Evolutionary conservation across 2,113 vertebrate genomes (phyloP).

Genomic region (Pleuronectes platessa): DNA sequence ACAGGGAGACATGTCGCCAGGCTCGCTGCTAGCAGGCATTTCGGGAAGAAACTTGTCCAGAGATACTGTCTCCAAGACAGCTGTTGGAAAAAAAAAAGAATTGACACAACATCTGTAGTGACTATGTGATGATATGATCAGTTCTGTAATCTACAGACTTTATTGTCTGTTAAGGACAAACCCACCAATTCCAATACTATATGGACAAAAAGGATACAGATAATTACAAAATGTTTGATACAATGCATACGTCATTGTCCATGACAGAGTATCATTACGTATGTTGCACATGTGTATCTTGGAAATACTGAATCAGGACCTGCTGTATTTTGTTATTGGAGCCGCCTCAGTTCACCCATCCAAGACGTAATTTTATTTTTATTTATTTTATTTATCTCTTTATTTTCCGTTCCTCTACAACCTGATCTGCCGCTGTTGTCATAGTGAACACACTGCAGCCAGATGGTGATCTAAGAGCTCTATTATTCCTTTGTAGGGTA

Average conservation of each 20-base stretch:
- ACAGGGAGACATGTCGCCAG: conserved; percentile 88
- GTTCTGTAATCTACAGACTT: not conserved
- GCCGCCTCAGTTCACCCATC: not conserved
- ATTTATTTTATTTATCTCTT: not conserved
- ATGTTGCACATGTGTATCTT: too few relatives aligned
- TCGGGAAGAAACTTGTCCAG: conserved; percentile 90
- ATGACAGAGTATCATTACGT: too few relatives aligned
- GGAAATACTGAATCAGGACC: too few relatives aligned
- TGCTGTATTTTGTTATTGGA: too few relatives aligned
- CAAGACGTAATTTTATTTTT: not conserved
- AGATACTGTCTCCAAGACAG: conserved; percentile 88
- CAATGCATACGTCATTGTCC: too few relatives aligned
- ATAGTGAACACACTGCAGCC: too few relatives aligned
- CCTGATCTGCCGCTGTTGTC: conserved; percentile 15
- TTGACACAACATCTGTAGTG: not conserved
- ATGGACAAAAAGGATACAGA: not conserved
- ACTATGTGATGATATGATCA: not conserved
- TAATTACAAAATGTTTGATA: not conserved
- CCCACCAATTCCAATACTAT: not conserved
- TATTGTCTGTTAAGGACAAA: not conserved
- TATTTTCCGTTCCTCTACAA: not conserved
- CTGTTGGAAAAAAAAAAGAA: conserved; percentile 70
- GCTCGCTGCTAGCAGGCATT: conserved; percentile 77
- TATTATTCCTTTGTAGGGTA: conserved; percentile 37
- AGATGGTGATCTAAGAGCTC: conserved; percentile 45